phyloP scores from a whole-genome alignment of 2,888 invertebrate species.

The Andrena fulva region DNA sequence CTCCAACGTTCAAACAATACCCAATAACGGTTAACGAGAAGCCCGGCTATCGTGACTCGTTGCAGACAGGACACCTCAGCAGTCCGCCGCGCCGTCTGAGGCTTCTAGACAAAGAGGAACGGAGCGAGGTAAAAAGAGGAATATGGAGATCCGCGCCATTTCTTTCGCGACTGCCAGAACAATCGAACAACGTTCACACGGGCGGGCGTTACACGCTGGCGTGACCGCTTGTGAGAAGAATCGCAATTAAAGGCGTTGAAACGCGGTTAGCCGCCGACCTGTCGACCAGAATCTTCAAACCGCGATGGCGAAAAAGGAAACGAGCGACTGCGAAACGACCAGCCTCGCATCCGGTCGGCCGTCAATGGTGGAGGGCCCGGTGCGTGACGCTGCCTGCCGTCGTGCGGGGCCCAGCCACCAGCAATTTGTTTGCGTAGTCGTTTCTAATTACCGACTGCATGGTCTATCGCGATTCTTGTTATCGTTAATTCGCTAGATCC shows the following conservation, averaged over 20 bases:
- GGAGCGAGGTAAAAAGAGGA: background rate
- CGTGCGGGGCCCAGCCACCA: background rate
- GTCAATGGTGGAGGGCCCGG: slow-evolving; percentile 10
- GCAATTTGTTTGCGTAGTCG: slow-evolving; percentile 34
- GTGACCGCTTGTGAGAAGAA: slow-evolving; percentile 67
- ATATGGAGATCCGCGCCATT: slow-evolving; percentile 14
- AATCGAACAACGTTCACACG: slow-evolving; percentile 47
- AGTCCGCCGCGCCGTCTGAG: background rate
- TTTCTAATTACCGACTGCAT: background rate
- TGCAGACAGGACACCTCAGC: background rate
- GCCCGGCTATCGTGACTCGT: background rate
- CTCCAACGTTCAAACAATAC: background rate
- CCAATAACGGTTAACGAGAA: slow-evolving; percentile 2
- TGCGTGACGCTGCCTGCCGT: slow-evolving; percentile 20
- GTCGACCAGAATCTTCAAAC: slow-evolving; percentile 45
- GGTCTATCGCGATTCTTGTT: background rate
- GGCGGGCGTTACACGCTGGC: slow-evolving; percentile 22
- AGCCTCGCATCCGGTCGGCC: slow-evolving; percentile 57
- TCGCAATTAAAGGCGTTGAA: slow-evolving; percentile 69
- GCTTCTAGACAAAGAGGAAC: background rate
- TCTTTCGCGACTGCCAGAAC: slow-evolving; percentile 29
- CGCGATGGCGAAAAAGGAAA: slow-evolving; percentile 63
- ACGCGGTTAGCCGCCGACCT: slow-evolving; percentile 39
- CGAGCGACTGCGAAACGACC: slow-evolving; percentile 54
- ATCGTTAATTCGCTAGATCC: slow-evolving; percentile 18